Evolutionary conservation across 2,797 vertebrate species (phyloP).

Genomic region (Chaenodraco wilsoni): DNA sequence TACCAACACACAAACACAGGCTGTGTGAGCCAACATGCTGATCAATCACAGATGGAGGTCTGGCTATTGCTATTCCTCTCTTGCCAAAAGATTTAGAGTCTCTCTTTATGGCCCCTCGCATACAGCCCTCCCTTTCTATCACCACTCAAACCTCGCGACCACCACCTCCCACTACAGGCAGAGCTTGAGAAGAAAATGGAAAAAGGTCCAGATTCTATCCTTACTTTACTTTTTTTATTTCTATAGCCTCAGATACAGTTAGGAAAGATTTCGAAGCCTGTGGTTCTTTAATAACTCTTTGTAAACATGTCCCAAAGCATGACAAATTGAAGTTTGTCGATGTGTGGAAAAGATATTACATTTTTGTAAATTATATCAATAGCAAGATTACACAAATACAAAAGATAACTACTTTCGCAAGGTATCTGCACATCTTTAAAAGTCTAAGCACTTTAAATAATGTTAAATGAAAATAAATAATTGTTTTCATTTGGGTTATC

Average conservation of each 20-base stretch:
- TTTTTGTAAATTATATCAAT: not conserved
- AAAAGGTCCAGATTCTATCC: conserved; percentile 4
- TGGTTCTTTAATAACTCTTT: not conserved
- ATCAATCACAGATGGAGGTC: conserved; percentile 83
- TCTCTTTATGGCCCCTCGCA: conserved; percentile 46
- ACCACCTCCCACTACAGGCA: conserved; percentile 31
- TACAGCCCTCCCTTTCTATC: conserved; percentile 27
- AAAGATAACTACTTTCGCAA: not conserved
- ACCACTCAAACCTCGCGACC: conserved; percentile 32
- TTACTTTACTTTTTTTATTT: not conserved
- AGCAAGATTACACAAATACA: not conserved
- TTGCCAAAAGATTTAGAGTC: conserved; percentile 59
- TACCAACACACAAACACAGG: conserved; percentile 54
- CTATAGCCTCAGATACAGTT: not conserved
- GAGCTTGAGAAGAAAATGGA: not conserved
- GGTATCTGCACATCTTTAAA: not conserved
- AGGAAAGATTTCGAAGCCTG: not conserved
- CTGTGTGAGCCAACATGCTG: conserved; percentile 66
- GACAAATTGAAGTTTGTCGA: not conserved
- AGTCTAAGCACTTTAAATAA: not conserved
- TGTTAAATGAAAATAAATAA: not conserved
- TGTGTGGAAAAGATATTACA: not conserved
- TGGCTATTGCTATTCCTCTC: conserved; percentile 62
- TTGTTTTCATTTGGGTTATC: not conserved
- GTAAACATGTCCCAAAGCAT: not conserved